Conservation (phyloP, 2,888 invertebrate species). For the Ischnura elegans region DNA sequence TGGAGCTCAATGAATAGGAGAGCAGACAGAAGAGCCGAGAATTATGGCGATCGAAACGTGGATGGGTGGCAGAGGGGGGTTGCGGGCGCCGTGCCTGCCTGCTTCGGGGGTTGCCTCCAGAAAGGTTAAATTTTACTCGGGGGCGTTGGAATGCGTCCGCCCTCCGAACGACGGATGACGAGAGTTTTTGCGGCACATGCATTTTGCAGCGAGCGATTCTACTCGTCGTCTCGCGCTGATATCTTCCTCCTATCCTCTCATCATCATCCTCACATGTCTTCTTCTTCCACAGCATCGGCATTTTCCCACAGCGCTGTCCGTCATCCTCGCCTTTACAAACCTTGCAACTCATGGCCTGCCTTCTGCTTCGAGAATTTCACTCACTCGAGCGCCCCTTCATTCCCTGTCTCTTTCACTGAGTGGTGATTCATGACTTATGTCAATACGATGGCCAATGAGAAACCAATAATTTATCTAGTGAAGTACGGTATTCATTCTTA, state of each 20-base stretch:
- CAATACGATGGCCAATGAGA: too few species aligned
- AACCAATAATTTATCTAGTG: too few species aligned
- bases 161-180: neutral
- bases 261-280: neutral
- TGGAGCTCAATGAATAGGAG: slow-evolving; percentile 37
- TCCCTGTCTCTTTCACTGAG: too few species aligned
- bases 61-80: neutral
- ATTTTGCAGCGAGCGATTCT: slow-evolving; percentile 3
- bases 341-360: neutral
- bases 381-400: too few species aligned
- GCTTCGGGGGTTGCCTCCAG: neutral
- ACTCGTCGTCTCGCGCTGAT: neutral
- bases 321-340: too few species aligned
- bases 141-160: neutral
- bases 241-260: neutral
- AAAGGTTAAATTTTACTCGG: slow-evolving; percentile 6
- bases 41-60: slow-evolving; percentile 43
- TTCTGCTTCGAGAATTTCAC: too few species aligned
- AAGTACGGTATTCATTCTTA: too few species aligned
- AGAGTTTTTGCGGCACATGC: slow-evolving; percentile 2
- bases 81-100: too few species aligned
- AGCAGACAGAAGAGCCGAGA: slow-evolving; percentile 27
- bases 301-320: neutral
- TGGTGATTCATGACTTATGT: too few species aligned
- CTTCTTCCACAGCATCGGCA: neutral